Conservation (phyloP, 2,113 vertebrate species). For the Pungitius pungitius region DNA sequence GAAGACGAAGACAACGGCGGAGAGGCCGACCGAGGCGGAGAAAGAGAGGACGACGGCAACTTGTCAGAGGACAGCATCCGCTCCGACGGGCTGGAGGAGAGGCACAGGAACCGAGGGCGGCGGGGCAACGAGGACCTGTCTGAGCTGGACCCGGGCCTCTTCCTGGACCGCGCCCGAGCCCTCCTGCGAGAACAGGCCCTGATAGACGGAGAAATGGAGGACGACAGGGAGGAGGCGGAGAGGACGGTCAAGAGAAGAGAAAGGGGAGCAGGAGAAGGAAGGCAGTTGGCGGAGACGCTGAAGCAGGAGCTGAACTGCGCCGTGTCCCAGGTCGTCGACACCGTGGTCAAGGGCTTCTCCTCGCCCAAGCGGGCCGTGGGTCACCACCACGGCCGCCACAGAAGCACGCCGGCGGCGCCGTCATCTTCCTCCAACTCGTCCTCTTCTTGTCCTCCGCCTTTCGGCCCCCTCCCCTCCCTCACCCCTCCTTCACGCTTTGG, state of each 20-base stretch:
- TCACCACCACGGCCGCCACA: conserved; percentile 82
- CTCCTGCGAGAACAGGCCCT: conserved; percentile 92
- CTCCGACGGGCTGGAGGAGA: conserved; percentile 89
- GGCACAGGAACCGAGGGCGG: conserved; percentile 69
- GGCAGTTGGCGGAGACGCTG: conserved; percentile 93
- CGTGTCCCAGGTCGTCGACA: conserved; percentile 98
- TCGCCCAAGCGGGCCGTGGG: conserved; percentile 88
- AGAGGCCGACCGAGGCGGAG: conserved; percentile 77
- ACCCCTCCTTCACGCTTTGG: conserved; percentile 69
- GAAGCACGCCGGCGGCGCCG: conserved; percentile 81
- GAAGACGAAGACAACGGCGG: conserved; percentile 91
- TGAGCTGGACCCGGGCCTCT: conserved; percentile 93
- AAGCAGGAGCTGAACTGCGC: conserved; percentile 98
- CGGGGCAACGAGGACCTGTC: conserved; percentile 83
- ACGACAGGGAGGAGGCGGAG: conserved; percentile 84
- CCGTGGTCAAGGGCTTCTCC: conserved; percentile 97
- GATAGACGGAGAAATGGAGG: conserved; percentile 74
- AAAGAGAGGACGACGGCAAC: conserved; percentile 93
- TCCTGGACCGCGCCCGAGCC: conserved; percentile 91
- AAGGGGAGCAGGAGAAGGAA: conserved; percentile 84
- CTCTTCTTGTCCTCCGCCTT: conserved; percentile 69
- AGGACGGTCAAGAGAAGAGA: conserved; percentile 85
- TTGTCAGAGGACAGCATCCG: conserved; percentile 96
- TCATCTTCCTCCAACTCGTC: conserved; percentile 76
- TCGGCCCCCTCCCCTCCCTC: conserved; percentile 67